Evolutionary conservation across 2,888 invertebrate species (phyloP), one percentile per base, ranked within the genome.

Genomic region (Escarpia spicata): DNA sequence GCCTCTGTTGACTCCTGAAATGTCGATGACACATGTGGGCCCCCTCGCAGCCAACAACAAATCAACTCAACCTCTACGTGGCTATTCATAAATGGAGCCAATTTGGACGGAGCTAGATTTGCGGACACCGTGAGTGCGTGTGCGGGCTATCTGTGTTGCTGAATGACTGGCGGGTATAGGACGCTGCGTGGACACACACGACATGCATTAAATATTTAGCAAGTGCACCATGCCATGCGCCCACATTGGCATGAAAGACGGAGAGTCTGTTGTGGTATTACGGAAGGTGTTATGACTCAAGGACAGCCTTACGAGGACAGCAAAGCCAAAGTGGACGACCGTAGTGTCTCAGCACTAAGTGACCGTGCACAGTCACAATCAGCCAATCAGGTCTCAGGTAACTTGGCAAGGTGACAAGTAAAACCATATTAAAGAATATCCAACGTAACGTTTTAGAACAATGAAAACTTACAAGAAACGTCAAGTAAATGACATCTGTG

Each of bases 61-160:
- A 75, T 75, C 75, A 75, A 75, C 75, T 75, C n/a, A 6, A 75
- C n/a, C 75, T 75, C 75, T 75, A 75, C 26, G 26, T 75, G 75
- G 75, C n/a, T 75, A 26, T 75, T 75, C 75, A 75, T 75, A 75
- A 75, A 75, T 75, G 75, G 75, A 19, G 75, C 75, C 75, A 75
- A 75, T 75, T 75, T 75, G 75, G 75, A 19, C 75, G 75, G 75
- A 75, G 26, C 75, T 26, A 75, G 75, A 75, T 75, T 75, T 75
- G 19, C 75, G 26, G 19, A 75, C 75, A 26, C 19, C 75, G 26
- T 26, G n/a, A 26, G 19, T 75, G 75, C 75, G 75, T 75, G 75
- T 26, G 26, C n/a, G 6, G 15, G 75, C 26, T 75, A 19, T 75
- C 3, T 26, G 75, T n/a, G 26, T 75, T 26, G 4, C 26, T 15